Evolutionary conservation across 92 coral and sea anemone species (phyloP), one percentile per base, ranked within the genome.

Genomic region (Actinostola sp.): DNA sequence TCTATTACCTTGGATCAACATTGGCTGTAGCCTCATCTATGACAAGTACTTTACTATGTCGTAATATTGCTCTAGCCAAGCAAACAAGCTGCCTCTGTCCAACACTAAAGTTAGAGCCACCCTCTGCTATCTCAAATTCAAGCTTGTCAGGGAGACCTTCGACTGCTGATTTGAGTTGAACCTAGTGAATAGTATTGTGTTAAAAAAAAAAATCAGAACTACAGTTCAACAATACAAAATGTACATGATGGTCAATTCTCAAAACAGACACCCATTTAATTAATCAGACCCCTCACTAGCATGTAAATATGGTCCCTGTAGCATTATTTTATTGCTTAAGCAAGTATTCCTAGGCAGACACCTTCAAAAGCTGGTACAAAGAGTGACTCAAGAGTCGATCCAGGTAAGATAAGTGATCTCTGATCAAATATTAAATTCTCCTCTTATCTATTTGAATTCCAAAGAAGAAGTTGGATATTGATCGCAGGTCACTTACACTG

Each of bases 21-120:
- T 89, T 89, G 4, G 95, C 95, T 14, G 95, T 89, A 30, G 95
- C 95, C 71, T 89, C 95, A 44, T 89, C 95, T 31, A 89, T 89
- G 21, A 89, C 95, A 27, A 89, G 88, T 21, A 89, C 65, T 23
- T 76, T 86, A 66, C 62, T 88, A 75, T 83, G 92, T 58, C 83
- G 75, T 11, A 88, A 67, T 30, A 88, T 84, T 19, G 92, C 92
- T n/a, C 92, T 82, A 53, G 92, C 86, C 31, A 88, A 58, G 68
- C 92, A 88, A 3, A 88, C 85, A 17, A 88, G 86, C 35, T 87
- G 92, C 45, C 92, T 80, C 89, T 88, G 92, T n/a, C 92, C 92
- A 43, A 88, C 92, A 44, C 92, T 88, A 45, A 88, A 88, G 86
- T 88, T 88, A 45, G 92, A 83, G 57, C 92, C 89, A 12, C 89